Base-by-base conservation (phyloP, 2,888 invertebrate genomes). In the Drosophila anomelani region DNA sequence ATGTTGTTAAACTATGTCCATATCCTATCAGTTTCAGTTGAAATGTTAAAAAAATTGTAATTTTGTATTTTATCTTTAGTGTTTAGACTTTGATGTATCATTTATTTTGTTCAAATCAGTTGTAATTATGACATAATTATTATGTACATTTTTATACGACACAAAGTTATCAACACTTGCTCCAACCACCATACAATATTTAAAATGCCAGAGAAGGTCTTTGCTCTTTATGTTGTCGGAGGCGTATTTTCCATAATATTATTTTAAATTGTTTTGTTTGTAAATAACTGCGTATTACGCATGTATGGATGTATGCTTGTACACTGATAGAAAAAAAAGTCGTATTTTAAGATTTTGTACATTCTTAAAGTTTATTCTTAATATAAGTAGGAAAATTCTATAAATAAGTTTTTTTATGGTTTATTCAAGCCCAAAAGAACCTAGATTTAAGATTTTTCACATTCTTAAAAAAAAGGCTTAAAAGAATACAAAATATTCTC, bases 171-270 rank as follows among this genome's bases (percentile, higher is more conserved):
- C n/a, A 47, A n/a, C 29, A 29, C 46, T 47, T 47, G n/a, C n/a
- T 47, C n/a, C 29, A 29, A 29, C 47, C 29, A 47, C 12, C 29
- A 47, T 17, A 12, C 6, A n/a, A 12, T 47, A 32, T 47, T 29
- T 32, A 17, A 12, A 17, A 7, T n/a, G n/a, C 12, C 29, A 7
- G 8, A 56, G 20, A 20, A 53, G 34, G 68, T 68, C 49, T 46
- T 56, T 57, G 44, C 44, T 51, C 43, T 32, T 15, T 66, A 32
- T 17, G 34, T 9, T 17, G 36, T 4, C 36, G 54, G n/a, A 54
- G 47, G 39, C 43, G 55, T 51, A 56, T 54, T 29, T 63, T 56
- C 62, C 72, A 41, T 62, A 62, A 4, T 26, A 26, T 26, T 26
- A 26, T 26, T 26, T 26, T 26, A 26, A 26, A 26, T 26, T 26